phyloP scores from a whole-genome alignment of 2,888 invertebrate species.

The Oeneis ivallda region DNA sequence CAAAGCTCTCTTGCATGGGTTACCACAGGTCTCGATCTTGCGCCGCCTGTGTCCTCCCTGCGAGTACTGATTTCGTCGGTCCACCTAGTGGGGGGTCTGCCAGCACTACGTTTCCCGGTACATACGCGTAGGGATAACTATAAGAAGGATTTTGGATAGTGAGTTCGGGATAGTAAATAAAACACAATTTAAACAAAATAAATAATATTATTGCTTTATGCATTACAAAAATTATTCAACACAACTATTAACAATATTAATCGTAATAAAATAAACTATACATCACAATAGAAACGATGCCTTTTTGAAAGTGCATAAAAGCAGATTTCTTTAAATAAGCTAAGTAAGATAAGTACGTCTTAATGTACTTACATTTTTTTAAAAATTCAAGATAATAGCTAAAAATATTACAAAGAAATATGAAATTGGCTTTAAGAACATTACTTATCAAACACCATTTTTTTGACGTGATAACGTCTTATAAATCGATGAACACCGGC shows the following conservation, averaged over 20 bases:
- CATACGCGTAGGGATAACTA: too few relatives aligned
- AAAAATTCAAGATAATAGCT: not conserved
- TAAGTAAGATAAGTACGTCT: not conserved
- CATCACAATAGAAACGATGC: conserved; percentile 42
- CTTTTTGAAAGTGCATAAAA: conserved; percentile 28
- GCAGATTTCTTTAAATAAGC: conserved; percentile 6
- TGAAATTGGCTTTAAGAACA: conserved; percentile 13
- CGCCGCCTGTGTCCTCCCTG: too few relatives aligned
- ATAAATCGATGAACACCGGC: too few relatives aligned
- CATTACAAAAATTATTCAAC: conserved; percentile 61
- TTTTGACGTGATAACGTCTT: too few relatives aligned
- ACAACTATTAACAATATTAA: conserved; percentile 51
- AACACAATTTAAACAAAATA: conserved; percentile 63
- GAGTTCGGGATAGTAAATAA: conserved; percentile 44
- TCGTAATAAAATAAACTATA: conserved; percentile 45
- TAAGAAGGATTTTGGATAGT: not conserved
- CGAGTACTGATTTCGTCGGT: too few relatives aligned
- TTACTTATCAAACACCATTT: not conserved
- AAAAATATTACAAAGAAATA: too few relatives aligned
- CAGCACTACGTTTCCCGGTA: too few relatives aligned
- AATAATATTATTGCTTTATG: conserved; percentile 62
- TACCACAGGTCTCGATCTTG: too few relatives aligned
- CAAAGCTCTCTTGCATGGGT: too few relatives aligned
- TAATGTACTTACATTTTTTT: not conserved
- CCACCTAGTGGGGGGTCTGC: too few relatives aligned